A percentile compares a stretch with the other conserved stretches of the same genome.
phyloP scores from a whole-genome alignment of 2,888 invertebrate species.

The Sinodicranocentrus sp. region DNA sequence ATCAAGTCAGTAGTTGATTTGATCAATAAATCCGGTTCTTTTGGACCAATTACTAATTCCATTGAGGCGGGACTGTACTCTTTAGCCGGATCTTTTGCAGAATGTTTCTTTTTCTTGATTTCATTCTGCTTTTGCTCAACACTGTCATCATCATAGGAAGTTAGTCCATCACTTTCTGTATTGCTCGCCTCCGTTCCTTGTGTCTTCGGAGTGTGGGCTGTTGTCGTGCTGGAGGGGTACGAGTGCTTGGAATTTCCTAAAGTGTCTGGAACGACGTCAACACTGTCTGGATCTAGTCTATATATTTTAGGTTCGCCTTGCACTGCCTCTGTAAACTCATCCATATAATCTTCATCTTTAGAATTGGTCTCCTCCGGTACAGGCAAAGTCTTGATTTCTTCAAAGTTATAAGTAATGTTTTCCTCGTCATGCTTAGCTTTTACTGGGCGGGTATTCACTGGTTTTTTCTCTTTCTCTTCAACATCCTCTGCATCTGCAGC shows the following conservation, averaged over 20 bases:
- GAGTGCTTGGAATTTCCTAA: conserved; percentile 39
- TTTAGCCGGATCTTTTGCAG: conserved; percentile 27
- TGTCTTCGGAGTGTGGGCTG: neutral
- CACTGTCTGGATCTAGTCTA: conserved; percentile 71
- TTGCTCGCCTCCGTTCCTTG: conserved; percentile 36
- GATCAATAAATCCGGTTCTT: conserved; percentile 63
- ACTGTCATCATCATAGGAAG: conserved; percentile 19
- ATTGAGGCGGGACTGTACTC: conserved; percentile 50
- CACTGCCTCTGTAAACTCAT: conserved; percentile 52
- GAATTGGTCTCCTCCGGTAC: conserved; percentile 37
- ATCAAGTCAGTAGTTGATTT: conserved; percentile 72
- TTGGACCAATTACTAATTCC: conserved; percentile 53
- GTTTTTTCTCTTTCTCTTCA: neutral
- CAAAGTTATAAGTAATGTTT: conserved; percentile 35
- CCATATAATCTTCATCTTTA: conserved; percentile 71
- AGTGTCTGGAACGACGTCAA: conserved; percentile 74
- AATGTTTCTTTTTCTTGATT: conserved; percentile 7
- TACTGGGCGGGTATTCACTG: too few species aligned
- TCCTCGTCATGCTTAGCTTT: conserved; percentile 5
- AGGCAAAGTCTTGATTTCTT: conserved; percentile 50
- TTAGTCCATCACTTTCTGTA: neutral
- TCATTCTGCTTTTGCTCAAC: conserved; percentile 50
- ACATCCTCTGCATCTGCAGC: conserved; percentile 18
- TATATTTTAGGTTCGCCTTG: conserved; percentile 70
- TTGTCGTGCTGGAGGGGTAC: conserved; percentile 4